Evolutionary conservation across 2,888 invertebrate genomes (phyloP), one percentile per base, ranked within the genome.

Genomic region (Leptogaster cylindrica): DNA sequence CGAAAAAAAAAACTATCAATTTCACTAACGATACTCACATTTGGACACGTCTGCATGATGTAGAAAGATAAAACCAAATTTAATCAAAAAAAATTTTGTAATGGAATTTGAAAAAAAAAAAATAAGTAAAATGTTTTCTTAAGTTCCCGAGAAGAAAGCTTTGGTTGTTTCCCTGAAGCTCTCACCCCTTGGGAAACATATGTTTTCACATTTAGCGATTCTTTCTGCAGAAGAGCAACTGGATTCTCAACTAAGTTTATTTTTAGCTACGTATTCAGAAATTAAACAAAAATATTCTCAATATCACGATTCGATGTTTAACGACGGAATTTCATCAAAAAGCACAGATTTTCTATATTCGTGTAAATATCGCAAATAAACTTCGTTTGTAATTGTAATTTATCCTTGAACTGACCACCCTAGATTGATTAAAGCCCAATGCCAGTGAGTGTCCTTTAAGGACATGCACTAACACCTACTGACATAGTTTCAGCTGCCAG

Each of bases 21-120:
- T 1, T 44, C 28, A 10, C 44, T 27, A 27, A 27, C 71, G 67
- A 74, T 79, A 79, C 79, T 79, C 79, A 79, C 79, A 80, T 77
- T 80, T 79, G 64, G 79, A 79, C 73, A 75, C 77, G 76, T 77
- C 79, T 79, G 80, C 77, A 76, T 75, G 77, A 69, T 64, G 33
- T 64, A 46, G 31, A 64, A 61, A 61, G 44, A 61, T 61, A 61
- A 61, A 61, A 61, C 10, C 44, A 44, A 61, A 36, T 61, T 61
- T 61, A 28, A 16, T 61, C 18, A 44, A 16, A 27, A 18, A 27
- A 25, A 44, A 61, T 23, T 12, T 7, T n/a, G 16, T 7, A 61
- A 27, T 44, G 44, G 8, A 41, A 61, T 61, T 36, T 14, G 4
- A 7, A 61, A 61, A 1, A 58, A 44, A 44, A 18, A 44, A 33